These are phyloP conservation scores for Urophycis tenuis DNA, from an alignment of 2,797 vertebrate species.

Conservation along the genomic window DNA sequence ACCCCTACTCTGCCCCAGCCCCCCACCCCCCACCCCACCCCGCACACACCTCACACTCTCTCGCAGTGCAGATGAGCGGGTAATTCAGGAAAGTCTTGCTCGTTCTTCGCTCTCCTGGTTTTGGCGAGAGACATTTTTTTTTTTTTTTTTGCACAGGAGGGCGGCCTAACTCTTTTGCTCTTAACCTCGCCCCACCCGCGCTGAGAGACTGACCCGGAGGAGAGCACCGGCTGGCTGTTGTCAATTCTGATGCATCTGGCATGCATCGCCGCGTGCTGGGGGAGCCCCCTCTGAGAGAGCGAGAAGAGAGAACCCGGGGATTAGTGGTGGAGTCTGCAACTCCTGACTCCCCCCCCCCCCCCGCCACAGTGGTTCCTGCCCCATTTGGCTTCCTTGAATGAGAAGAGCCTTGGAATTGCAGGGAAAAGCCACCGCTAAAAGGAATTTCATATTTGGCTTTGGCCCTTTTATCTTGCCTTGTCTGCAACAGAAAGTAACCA, in stretches of 20 bases:
- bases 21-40: neutral
- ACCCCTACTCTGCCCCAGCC: neutral
- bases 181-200: neutral
- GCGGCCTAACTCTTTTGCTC: neutral
- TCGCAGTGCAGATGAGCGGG: constrained; percentile 8
- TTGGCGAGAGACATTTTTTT: neutral
- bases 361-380: neutral
- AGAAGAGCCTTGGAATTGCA: neutral
- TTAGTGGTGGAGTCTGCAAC: neutral
- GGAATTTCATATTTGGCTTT: neutral
- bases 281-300: neutral
- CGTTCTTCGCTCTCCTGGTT: neutral
- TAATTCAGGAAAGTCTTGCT: constrained; percentile 31
- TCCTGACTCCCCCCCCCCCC: neutral
- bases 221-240: neutral
- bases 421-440: neutral
- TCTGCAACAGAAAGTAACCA: neutral
- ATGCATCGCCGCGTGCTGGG: neutral
- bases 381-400: neutral
- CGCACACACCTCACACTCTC: neutral
- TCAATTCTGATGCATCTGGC: neutral
- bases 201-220: neutral
- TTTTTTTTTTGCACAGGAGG: neutral
- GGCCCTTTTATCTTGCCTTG: neutral
- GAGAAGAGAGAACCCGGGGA: neutral